Evolutionary conservation across 30 jellyfish, hydroid and myxozoan genomes (phyloP), one percentile per base, ranked within the genome.

Genomic region (Sanderia malayensis): DNA sequence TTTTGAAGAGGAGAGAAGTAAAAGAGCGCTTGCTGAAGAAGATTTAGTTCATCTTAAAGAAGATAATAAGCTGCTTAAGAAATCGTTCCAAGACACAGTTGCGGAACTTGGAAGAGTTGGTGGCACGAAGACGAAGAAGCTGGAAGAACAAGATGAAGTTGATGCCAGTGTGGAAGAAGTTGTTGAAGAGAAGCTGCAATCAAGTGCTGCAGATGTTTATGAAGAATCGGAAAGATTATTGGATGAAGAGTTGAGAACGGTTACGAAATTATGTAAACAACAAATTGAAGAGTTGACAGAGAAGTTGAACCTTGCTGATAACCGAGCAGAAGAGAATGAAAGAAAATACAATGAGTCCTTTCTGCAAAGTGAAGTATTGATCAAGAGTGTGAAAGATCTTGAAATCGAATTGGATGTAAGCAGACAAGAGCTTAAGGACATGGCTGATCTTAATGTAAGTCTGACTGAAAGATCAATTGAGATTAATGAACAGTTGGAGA

Each of bases 221-320:
- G 73, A 46, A 47, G 49, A 66, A 3, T 34, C 60, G 21, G 82
- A 66, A 52, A 10, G 68, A 0, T 52, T 79, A 0, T 30, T 78
- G 30, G 89, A 78, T 37, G 29, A 58, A 63, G 89, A 78, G 44
- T 45, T 78, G 69, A 65, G 61, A 1, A 79, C 64, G 53, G 70
- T 78, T 4, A 78, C 80, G 37, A 78, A 79, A n/a, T 28, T 78
- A 18, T 78, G 89, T 37, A 78, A 78, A 65, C 74, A 78, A 9
- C 74, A 78, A 33, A 66, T 78, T 18, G 53, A 58, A 31, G 89
- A 78, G 58, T 82, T 78, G 32, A 72, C 81, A 0, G 70, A 78
- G 29, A 65, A 78, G 59, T 46, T 78, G 76, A 65, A 78, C 19
- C 22, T 20, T 11, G 45, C 63, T 49, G 66, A 41, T 26, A 31